A percentile compares a stretch with the other conserved stretches of the same genome.
These are phyloP conservation scores for Turdus rufiventris DNA, from an alignment of 2,113 vertebrate species.

Conservation along the genomic window DNA sequence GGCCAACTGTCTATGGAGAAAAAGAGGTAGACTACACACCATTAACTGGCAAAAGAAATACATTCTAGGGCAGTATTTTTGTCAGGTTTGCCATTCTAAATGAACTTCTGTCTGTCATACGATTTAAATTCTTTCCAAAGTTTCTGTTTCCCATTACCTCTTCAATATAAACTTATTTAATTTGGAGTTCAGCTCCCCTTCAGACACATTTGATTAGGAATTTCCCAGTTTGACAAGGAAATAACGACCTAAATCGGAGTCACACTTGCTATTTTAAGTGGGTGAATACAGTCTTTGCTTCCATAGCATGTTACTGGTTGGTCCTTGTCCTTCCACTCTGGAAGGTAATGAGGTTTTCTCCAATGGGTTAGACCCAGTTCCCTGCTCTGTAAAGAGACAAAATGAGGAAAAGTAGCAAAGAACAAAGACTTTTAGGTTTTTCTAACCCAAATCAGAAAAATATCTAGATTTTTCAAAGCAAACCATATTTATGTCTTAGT, in stretches of 20 bases:
- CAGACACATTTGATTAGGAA: not conserved
- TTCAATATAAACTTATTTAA: not conserved
- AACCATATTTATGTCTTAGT: not conserved
- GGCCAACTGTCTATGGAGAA: not conserved
- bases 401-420: not conserved
- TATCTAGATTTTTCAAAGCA: not conserved
- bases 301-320: not conserved
- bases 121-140: not conserved
- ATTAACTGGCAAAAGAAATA: not conserved
- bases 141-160: not conserved
- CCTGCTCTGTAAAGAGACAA: not conserved
- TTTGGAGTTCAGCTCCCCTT: not conserved
- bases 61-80: not conserved
- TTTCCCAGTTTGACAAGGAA: not conserved
- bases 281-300: not conserved
- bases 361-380: not conserved
- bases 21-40: not conserved
- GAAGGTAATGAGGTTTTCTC: not conserved
- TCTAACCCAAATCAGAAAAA: not conserved
- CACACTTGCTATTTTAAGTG: not conserved
- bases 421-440: not conserved
- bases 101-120: accelerated
- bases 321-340: not conserved
- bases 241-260: not conserved
- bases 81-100: not conserved